Evolutionary conservation across 1,140 invertebrate species (phyloP), one percentile per base, ranked within the genome.

Genomic region (Wasmannia auropunctata): DNA sequence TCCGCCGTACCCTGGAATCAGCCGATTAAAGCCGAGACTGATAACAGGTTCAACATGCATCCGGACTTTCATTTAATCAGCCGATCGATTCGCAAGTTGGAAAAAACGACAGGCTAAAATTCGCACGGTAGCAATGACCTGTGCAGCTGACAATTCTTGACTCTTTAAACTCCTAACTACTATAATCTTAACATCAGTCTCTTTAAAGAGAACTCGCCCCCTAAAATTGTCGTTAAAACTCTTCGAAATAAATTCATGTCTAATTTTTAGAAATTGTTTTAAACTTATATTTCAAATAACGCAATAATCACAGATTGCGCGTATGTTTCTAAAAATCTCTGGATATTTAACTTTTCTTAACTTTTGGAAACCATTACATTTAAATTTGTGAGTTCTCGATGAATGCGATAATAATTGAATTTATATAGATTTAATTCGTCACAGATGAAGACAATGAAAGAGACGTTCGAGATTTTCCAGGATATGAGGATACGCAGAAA

Each of bases 11-110:
- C 63, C 46, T 86, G 43, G 40, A 86, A 86, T 87, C 69, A 72
- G 72, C 49, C 49, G 80, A 75, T 85, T 69, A 60, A 72, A 80
- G 62, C 56, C 51, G 22, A 77, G 74, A 49, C 69, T 85, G 81
- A 85, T 85, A 85, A 75, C 70, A 75, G 60, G 60, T 72, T 85
- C 60, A 74, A 69, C 69, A 56, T 75, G 65, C 58, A 58, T 85
- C 16, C 67, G 11, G 43, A 19, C n/a, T 67, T 63, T 74, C 51
- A 83, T 84, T 69, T 72, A 77, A 72, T 85, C 81, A 84, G 5
- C 22, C 31, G 34, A 88, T 74, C 87, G 22, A 76, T 85, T 34
- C 8, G n/a, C 16, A 28, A 69, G 67, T 85, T 76, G 19, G 34
- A 54, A 79, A n/a, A 79, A 85, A 85, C 60, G 58, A 85, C 79